Evolutionary conservation across 2,797 vertebrate species (phyloP), one percentile per base, ranked within the genome.

Genomic region (Eulemur albifrons): DNA sequence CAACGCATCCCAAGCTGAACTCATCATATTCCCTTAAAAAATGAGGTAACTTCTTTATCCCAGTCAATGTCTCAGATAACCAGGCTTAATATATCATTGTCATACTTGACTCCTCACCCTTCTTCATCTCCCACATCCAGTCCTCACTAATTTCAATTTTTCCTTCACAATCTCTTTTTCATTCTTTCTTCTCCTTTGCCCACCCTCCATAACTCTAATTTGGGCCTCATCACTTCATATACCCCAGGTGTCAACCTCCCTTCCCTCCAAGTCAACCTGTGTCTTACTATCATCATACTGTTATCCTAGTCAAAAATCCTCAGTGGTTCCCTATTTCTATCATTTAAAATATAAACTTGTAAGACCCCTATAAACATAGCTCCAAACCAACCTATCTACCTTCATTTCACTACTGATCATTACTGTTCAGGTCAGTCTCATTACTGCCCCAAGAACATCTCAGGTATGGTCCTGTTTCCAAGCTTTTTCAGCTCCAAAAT

Each of bases 401-500:
- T 75, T 43, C 21, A 20, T 65, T 32, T 95, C 43, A 40, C 30
- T 40, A 54, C 35, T 27, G 7, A 7, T 69, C 20, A 40, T 14
- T 38, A 52, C 32, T 38, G 13, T n/a, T 70, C 32, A 57, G 52
- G 43, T 32, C 90, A 88, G 77, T 27, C 91, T 88, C 57, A 32
- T 40, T 61, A 81, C 12, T 8, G 15, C 7, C 75, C 52, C 27
- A 43, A 81, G 25, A 82, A 88, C 52, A 91, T 2, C 30, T 87
- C 48, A n/a, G 10, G 10, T 35, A 77, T 3, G 17, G 35, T 43
- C 50, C 54, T 92, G 10, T 61, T 88, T 65, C 85, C 72, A 91
- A 43, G 79, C 15, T 73, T 88, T 90, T 75, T 76, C 73, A 92
- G 63, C 61, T 90, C 67, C 81, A 87, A 86, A 88, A 75, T 73